Base-by-base conservation (phyloP, 2,888 invertebrate genomes). In the Iselma pallidipennis region DNA sequence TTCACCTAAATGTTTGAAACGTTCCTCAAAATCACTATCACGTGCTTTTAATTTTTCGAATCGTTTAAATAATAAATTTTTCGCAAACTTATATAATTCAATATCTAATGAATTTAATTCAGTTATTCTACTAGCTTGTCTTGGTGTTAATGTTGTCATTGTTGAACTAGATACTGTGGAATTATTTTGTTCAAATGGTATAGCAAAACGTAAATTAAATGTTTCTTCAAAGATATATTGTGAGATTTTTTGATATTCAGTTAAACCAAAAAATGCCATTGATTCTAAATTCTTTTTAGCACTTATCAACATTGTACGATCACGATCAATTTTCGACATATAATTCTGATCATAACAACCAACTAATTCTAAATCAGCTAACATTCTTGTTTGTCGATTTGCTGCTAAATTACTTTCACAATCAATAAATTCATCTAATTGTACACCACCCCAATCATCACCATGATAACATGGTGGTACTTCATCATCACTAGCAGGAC, bases 221-320 rank as follows among this genome's bases (percentile, higher is more conserved):
- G 94, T 95, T 82, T 94, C 93, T 79, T 97, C 96, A 80, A 97
- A 97, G 71, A 96, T 91, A 81, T 95, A 95, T 81, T 96, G 96
- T 26, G 94, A 80, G 73, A 92, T 92, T 87, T 92, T 92, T 83
- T 98, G 98, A 82, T 89, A 90, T 83, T 99, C 99, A 6, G 97
- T 96, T 66, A 99, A 87, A 67, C 98, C 98, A 82, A 98, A 98
- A 82, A 95, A 99, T 56, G 98, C 93, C 95, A 99, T 95, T 52
- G 91, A 91, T 65, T 92, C 90, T 60, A 99, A 85, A 83, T 99
- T 99, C 69, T 91, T 88, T 83, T 98, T 98, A 56, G 99, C 99
- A 76, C 96, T 97, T 31, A 94, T 92, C 66, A 99, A 84, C 87
- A 99, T 90, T 51, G 96, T 90, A 56, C 90, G 85, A 76, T 95